A percentile compares a stretch with the other conserved stretches of the same genome.
phyloP scores from a whole-genome alignment of 2,113 vertebrate genomes.

The Melanostigma gelatinosum region DNA sequence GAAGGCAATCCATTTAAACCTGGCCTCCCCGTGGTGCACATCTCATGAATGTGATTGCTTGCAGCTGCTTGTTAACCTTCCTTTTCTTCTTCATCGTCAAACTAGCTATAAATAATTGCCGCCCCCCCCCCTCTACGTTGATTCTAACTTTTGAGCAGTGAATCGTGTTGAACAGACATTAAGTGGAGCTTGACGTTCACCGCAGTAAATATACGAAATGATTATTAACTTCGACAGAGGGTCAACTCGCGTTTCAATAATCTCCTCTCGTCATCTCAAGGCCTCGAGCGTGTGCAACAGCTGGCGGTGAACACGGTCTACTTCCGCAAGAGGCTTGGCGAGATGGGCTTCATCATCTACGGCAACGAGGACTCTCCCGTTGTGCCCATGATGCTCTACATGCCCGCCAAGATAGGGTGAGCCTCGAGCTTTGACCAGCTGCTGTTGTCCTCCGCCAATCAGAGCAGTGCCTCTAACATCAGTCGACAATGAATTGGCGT shows the following conservation, averaged over 20 bases:
- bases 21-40: constrained; percentile 23
- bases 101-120: neutral
- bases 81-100: neutral
- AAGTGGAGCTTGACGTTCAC: neutral
- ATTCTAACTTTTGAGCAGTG: neutral
- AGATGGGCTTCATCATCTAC: constrained; percentile 97
- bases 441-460: neutral
- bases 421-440: constrained; percentile 9
- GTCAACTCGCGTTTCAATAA: neutral
- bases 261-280: constrained; percentile 20
- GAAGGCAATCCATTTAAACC: neutral
- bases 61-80: constrained; percentile 22
- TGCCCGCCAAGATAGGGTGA: constrained; percentile 97
- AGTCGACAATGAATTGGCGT: neutral
- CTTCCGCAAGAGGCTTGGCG: constrained; percentile 90
- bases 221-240: neutral
- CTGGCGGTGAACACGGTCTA: constrained; percentile 93
- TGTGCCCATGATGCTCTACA: constrained; percentile 96
- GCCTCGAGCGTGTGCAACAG: constrained; percentile 73
- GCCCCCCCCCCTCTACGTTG: neutral
- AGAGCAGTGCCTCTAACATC: neutral
- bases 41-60: constrained; percentile 19
- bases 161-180: neutral
- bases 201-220: neutral
- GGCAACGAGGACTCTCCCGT: constrained; percentile 96